Percentiles rank a stretch among this genome's conserved stretches.
phyloP scores from a whole-genome alignment of 1,140 invertebrate species.

The Zaprionus ornatus region DNA sequence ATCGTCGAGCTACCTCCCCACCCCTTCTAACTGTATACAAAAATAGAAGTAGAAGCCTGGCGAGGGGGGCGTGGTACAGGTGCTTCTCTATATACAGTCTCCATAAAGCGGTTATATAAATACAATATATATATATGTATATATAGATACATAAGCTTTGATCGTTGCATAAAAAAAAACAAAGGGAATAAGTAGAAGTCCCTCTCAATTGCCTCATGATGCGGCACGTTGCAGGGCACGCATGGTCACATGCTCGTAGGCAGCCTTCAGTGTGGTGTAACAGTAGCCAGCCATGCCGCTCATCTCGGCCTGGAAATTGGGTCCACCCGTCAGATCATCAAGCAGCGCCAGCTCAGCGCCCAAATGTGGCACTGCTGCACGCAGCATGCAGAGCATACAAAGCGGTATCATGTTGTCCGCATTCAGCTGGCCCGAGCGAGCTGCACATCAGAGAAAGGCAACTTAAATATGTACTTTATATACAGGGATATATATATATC shows the following conservation, averaged over 20 bases:
- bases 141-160: conserved; percentile 37
- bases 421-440: conserved; percentile 63
- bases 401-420: conserved; percentile 82
- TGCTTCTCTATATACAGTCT: conserved; percentile 38
- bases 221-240: conserved; percentile 43
- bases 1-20: neutral
- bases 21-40: conserved; percentile 25
- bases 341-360: conserved; percentile 80
- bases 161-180: conserved; percentile 50
- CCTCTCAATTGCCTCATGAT: neutral
- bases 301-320: conserved; percentile 81
- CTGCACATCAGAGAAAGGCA: conserved; percentile 28
- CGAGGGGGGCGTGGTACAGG: conserved; percentile 10
- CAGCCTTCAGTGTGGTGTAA: conserved; percentile 79
- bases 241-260: conserved; percentile 66
- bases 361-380: conserved; percentile 80
- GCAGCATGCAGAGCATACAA: conserved; percentile 74
- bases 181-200: conserved; percentile 19
- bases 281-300: conserved; percentile 83
- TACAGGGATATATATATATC: neutral
- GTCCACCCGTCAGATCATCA: conserved; percentile 78
- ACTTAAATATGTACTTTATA: neutral
- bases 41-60: neutral
- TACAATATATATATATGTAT: conserved; percentile 19
- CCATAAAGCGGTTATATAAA: conserved; percentile 27